Evolutionary conservation across 2,113 vertebrate genomes (phyloP).

Genomic region (Leptobrachium leishanense): DNA sequence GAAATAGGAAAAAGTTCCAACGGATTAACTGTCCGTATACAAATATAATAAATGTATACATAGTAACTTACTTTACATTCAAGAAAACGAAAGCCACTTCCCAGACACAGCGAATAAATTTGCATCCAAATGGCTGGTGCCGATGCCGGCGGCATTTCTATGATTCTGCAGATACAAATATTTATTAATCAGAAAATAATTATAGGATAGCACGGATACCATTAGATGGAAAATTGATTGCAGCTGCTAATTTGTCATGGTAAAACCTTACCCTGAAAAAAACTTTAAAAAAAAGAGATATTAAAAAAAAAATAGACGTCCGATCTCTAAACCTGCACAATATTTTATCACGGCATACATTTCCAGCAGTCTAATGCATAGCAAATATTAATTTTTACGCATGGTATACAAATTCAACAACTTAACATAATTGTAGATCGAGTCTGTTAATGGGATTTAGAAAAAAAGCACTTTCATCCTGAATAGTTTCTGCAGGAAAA

Average conservation of each 20-base stretch:
- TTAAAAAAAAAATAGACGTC: not conserved
- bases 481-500: no score
- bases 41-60: no score
- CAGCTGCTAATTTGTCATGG: constrained; percentile 30
- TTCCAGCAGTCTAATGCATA: constrained; percentile 6
- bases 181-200: constrained; percentile 49
- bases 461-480: no score
- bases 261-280: not conserved
- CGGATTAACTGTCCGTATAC: no score
- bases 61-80: no score
- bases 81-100: no score
- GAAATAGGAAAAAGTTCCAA: no score
- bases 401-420: not conserved
- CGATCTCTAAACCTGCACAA: not conserved
- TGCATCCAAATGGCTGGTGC: not conserved
- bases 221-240: constrained; percentile 34
- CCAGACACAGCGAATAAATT: constrained; percentile 10
- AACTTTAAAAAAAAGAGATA: not conserved
- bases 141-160: not conserved
- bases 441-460: not conserved
- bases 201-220: constrained; percentile 20
- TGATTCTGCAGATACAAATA: constrained; percentile 24
- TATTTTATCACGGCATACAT: not conserved
- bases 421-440: not conserved
- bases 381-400: constrained; percentile 17